Percentiles rank a stretch among this genome's conserved stretches.
Evolutionary conservation across 2,797 vertebrate genomes (phyloP).

Genomic region (Sebastes ruberrimus): DNA sequence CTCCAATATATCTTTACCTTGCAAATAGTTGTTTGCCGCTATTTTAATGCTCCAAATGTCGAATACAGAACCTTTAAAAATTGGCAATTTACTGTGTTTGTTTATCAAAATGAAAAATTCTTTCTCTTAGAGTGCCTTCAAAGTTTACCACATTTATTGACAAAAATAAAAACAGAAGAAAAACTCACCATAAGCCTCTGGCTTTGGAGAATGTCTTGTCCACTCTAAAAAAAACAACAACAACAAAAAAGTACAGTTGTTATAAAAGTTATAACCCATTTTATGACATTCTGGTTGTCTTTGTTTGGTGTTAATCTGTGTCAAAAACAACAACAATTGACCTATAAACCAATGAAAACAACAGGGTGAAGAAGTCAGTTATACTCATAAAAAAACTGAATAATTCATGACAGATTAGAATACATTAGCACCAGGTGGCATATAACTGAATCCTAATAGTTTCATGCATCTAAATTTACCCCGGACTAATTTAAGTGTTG

Average conservation of each 20-base stretch:
- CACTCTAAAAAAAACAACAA: slow-evolving; percentile 72
- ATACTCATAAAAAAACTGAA: background rate
- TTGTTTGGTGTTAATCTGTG: background rate
- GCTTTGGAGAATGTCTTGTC: slow-evolving; percentile 85
- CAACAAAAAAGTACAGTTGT: background rate
- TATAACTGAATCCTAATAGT: background rate
- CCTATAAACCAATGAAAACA: background rate
- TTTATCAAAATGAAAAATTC: background rate
- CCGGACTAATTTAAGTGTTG: background rate
- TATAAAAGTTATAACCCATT: background rate
- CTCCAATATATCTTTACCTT: background rate
- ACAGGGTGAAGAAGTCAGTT: background rate
- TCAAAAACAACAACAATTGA: slow-evolving; percentile 2
- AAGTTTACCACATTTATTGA: background rate
- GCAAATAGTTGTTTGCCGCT: background rate
- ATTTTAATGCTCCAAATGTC: background rate
- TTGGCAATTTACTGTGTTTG: background rate
- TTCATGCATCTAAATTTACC: background rate
- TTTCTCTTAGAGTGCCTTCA: background rate
- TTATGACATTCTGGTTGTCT: background rate
- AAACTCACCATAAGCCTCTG: slow-evolving; percentile 82
- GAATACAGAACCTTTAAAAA: background rate
- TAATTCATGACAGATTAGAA: background rate
- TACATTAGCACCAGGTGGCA: background rate
- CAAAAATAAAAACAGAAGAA: background rate